These are phyloP conservation scores for Trichopoda pennipes DNA, from an alignment of 2,888 invertebrate species.

Conservation along the genomic window DNA sequence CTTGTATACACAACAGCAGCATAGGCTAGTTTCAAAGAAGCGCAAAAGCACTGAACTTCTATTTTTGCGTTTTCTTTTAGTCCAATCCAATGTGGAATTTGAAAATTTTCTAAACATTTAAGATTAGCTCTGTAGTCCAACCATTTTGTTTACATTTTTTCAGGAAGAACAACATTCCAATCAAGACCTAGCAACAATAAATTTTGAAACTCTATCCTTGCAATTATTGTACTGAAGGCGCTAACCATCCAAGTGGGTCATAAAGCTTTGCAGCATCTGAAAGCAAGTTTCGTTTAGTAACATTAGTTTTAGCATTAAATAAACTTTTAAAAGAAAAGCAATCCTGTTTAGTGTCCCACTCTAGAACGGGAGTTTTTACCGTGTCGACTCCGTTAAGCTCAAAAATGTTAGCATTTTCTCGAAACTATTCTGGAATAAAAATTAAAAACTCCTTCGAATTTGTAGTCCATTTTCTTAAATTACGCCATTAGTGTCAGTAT, in stretches of 20 bases:
- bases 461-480: conserved; percentile 62
- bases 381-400: conserved; percentile 16
- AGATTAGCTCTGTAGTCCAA: too few species aligned
- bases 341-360: conserved; percentile 42
- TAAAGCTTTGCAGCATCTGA: conserved; percentile 51
- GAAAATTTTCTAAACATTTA: too few species aligned
- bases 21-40: conserved; percentile 9
- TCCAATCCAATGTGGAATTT: neutral
- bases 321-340: conserved; percentile 55
- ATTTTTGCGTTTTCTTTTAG: conserved; percentile 29
- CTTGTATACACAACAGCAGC: conserved; percentile 52
- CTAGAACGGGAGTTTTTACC: conserved; percentile 49
- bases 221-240: neutral
- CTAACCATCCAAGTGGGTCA: conserved; percentile 57
- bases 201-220: neutral
- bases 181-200: too few species aligned
- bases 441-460: conserved; percentile 43
- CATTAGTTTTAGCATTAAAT: neutral
- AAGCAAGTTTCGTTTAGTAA: conserved; percentile 56
- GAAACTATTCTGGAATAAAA: conserved; percentile 1
- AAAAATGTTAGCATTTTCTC: conserved; percentile 39
- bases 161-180: neutral
- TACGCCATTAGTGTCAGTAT: conserved; percentile 33
- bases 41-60: conserved; percentile 50
- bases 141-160: neutral